Evolutionary conservation across 92 coral and sea anemone species (phyloP).

Genomic region (Porites cylindrica): DNA sequence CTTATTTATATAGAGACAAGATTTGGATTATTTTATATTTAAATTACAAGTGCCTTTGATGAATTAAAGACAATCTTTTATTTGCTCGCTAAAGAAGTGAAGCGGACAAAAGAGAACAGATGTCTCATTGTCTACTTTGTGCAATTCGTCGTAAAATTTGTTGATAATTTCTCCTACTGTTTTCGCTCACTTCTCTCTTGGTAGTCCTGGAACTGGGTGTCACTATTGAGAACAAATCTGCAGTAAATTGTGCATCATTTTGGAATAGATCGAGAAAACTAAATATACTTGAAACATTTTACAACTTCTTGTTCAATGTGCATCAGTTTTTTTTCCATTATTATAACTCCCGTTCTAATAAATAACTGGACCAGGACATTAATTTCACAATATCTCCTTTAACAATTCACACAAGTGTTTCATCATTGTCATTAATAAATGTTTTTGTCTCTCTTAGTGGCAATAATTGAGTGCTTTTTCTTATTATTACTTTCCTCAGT

Average conservation of each 20-base stretch:
- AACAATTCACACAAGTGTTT: slow-evolving; percentile 7
- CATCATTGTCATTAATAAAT: not conserved
- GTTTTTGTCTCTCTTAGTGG: not conserved
- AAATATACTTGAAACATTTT: not conserved
- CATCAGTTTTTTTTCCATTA: too few species aligned
- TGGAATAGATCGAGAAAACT: too few species aligned
- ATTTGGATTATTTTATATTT: too few species aligned
- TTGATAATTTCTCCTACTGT: not conserved
- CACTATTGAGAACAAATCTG: not conserved
- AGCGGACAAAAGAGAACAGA: not conserved
- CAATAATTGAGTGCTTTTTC: not conserved
- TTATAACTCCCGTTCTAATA: too few species aligned
- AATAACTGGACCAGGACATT: too few species aligned
- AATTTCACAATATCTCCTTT: too few species aligned
- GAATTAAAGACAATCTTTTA: not conserved
- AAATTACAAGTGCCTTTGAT: not conserved
- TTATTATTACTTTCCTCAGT: not conserved
- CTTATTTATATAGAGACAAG: too few species aligned
- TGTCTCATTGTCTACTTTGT: not conserved
- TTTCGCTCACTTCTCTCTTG: not conserved
- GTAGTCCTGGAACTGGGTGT: not conserved
- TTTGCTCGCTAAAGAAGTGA: slow-evolving; percentile 4
- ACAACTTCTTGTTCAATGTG: not conserved
- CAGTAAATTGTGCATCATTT: too few species aligned
- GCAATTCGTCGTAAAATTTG: not conserved